Base-by-base conservation (phyloP, 2,113 vertebrate species). In the Xenopus borealis region DNA sequence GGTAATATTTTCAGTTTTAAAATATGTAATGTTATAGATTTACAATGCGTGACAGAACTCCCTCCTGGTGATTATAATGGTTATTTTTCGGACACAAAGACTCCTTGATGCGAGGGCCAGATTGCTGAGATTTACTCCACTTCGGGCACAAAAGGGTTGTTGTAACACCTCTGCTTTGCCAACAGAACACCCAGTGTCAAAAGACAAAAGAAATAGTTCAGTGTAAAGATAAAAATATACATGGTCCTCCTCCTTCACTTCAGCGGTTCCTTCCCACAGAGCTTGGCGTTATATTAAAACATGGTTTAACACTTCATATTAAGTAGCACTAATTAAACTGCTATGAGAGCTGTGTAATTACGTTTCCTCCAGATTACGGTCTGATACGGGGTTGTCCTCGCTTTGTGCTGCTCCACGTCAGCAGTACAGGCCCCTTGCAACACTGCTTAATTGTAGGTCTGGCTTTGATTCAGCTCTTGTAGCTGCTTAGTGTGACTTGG, bases 261-360 rank as follows among this genome's bases (percentile, higher is more conserved):
- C 73, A 69, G 58, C 19, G 27, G 46, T 68, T 57, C 73, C 72
- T 59, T 75, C 73, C 73, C 66, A 69, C 73, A 61, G 73, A 69
- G 73, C 73, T n/a, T 69, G 73, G 73, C 73, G 63, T 75, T 75
- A 75, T 75, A 62, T 63, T 75, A 75, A 75, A 75, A 75, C 73
- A 75, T 75, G 68, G 73, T 75, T 75, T 75, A 75, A 75, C 45
- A 47, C 73, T 75, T 75, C 73, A 75, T 75, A 75, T 75, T 75
- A 75, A 75, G 73, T 69, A 66, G 73, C 73, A 75, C 66, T 75
- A 75, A 75, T 75, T 75, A 75, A 75, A 46, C 73, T 69, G 73
- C 47, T 66, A 75, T 69, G 66, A 75, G 72, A 68, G 58, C 52
- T 58, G 73, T 75, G 66, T 75, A 75, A 75, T 75, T 75, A 75